Evolutionary conservation across 2,113 vertebrate genomes (phyloP), one percentile per base, ranked within the genome.

Genomic region (Riparia riparia): DNA sequence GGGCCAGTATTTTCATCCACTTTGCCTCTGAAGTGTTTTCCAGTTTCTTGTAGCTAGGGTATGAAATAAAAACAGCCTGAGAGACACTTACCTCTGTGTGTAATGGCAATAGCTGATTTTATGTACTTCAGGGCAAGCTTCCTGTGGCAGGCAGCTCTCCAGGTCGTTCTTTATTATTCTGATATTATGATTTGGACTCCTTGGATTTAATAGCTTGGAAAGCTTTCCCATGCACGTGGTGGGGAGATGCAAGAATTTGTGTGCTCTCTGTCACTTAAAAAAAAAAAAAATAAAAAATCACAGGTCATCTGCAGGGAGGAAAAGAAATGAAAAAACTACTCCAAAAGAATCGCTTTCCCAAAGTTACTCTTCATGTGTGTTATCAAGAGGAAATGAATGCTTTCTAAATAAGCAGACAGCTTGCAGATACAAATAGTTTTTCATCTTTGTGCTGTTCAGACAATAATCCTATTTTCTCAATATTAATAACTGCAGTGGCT

Each of bases 21-120:
- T 77, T 69, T 94, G n/a, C 54, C n/a, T 94, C 17, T 95, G 65
- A 94, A 92, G 69, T 92, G 91, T 92, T 97, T 98, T 95, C 90
- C 73, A 69, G 85, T 82, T 95, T 95, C 86, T 97, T 73, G 77
- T 96, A 72, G 72, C 81, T 89, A 78, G 84, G 61, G 7, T 85
- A 89, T 65, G 82, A 90, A 95, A 84, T 68, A 83, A 89, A 97
- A 95, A 76, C 69, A 94, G 41, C 66, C 82, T 73, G 90, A 96
- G 84, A 94, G 54, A 82, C 71, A 29, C 91, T 92, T 81, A 86
- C 45, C 71, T 95, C 87, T 90, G 51, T 60, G 42, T 16, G 69
- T 68, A 87, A 87, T 80, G 44, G 77, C 68, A 76, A 70, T 42
- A 76, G 63, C 74, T 97, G 89, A 91, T 94, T 96, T 97, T 57